Evolutionary conservation across 2,113 vertebrate species (phyloP).

Genomic region (Corythornis cristatus): DNA sequence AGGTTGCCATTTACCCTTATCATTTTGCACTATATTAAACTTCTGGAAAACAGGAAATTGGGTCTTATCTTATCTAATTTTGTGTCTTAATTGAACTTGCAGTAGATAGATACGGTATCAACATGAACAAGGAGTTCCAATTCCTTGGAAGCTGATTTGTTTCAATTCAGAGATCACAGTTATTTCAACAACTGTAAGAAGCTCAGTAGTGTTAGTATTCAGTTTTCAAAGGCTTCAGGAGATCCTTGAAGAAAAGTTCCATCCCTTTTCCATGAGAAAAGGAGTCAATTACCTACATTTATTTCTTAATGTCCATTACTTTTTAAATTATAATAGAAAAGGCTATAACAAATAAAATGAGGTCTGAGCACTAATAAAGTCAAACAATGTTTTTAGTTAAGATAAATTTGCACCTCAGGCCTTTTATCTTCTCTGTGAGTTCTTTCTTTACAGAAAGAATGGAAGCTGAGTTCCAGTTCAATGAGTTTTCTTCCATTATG

Average conservation of each 20-base stretch:
- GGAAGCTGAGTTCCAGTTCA: not conserved
- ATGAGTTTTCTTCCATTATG: slow-evolving; percentile 4
- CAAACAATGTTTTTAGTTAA: not conserved
- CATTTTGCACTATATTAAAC: not conserved
- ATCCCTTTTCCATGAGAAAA: not conserved
- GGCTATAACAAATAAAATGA: not conserved
- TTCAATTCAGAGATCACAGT: not conserved
- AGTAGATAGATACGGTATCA: not conserved
- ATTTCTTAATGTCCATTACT: not conserved
- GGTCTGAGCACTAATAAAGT: not conserved
- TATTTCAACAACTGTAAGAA: not conserved
- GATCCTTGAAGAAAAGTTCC: not conserved
- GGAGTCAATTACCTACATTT: not conserved
- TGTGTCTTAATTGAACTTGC: not conserved
- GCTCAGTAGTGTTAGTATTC: not conserved
- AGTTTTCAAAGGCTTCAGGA: not conserved
- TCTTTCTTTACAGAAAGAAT: not conserved
- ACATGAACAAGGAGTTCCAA: not conserved
- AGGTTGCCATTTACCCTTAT: not conserved
- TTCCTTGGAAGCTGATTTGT: not conserved
- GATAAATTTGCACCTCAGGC: not conserved
- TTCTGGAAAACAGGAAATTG: not conserved
- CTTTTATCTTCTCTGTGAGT: not conserved
- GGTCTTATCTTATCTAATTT: not conserved
- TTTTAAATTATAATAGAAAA: slow-evolving; percentile 1